Evolutionary conservation across 2,113 vertebrate species (phyloP), one percentile per base, ranked within the genome.

Genomic region (Stigmatopora argus): DNA sequence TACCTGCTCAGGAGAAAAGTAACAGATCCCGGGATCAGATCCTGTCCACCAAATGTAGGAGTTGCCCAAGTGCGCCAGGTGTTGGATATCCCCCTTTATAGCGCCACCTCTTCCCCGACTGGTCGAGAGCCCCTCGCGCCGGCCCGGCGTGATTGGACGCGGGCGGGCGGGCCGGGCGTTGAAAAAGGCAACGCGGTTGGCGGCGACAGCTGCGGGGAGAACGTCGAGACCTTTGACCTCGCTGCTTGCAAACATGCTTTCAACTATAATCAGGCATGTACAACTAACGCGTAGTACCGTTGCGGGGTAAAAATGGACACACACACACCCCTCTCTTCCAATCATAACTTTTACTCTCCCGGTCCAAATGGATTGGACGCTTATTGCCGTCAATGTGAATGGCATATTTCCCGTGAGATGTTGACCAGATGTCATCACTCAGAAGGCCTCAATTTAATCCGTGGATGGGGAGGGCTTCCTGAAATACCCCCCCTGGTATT

Each of bases 11-110:
- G 82, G 84, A 90, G 88, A 86, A 89, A 88, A 84, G 88, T 88
- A 91, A 91, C 86, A 90, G 82, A 88, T 91, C 90, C 90, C 65
- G 90, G 90, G 90, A 91, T 92, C 91, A 91, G 87, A 85, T 90
- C 89, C 89, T 92, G 85, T 90, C 73, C 86, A 89, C 89, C 90
- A 81, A 89, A 85, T 90, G 82, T 87, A 90, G 73, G 91, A 81
- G 90, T 89, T 81, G 90, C 91, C 91, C 91, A 90, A 85, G 84
- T 89, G 72, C 86, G 65, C 70, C 84, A 89, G 79, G 81, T 78
- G 85, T 83, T 58, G 78, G 74, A 80, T 84, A 72, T 66, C 64
- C 72, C 74, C 62, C 70, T 90, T 90, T 92, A 92, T 92, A 92
- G 89, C 66, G 66, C 44, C 62, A 71, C 64, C 73, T 83, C 55